Evolutionary conservation across 2,113 vertebrate genomes (phyloP).

Genomic region (Coryphaenoides rupestris): DNA sequence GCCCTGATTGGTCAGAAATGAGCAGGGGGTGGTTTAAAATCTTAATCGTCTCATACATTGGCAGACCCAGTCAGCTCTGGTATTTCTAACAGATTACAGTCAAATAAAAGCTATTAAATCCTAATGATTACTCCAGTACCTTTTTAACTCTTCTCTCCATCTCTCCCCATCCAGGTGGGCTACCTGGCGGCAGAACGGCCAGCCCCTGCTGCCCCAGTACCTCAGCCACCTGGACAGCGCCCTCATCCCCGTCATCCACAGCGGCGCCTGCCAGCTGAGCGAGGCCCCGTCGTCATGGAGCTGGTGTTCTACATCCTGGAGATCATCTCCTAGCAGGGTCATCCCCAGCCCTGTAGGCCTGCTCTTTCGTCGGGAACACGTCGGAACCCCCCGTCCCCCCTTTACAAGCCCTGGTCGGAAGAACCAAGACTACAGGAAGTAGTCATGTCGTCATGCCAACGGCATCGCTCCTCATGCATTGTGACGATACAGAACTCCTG

Average conservation of each 20-base stretch:
- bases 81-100: too few species aligned
- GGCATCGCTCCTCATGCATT: too few species aligned
- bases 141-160: neutral
- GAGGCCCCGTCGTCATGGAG: constrained; percentile 94
- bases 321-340: constrained; percentile 83
- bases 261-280: constrained; percentile 91
- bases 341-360: neutral
- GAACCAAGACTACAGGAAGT: neutral
- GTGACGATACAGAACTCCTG: too few species aligned
- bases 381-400: neutral
- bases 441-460: too few species aligned
- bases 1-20: too few species aligned
- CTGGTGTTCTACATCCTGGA: constrained; percentile 99
- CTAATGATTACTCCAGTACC: neutral
- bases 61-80: too few species aligned
- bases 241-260: constrained; percentile 95
- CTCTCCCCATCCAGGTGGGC: constrained; percentile 78
- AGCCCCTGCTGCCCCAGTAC: constrained; percentile 90
- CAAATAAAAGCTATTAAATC: neutral
- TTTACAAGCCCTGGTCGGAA: neutral
- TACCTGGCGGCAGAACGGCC: constrained; percentile 96
- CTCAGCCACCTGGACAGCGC: constrained; percentile 97
- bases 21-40: too few species aligned
- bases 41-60: too few species aligned
- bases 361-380: constrained; percentile 4